phyloP scores from a whole-genome alignment of 2,797 vertebrate species.

The Telmatherina bonti region DNA sequence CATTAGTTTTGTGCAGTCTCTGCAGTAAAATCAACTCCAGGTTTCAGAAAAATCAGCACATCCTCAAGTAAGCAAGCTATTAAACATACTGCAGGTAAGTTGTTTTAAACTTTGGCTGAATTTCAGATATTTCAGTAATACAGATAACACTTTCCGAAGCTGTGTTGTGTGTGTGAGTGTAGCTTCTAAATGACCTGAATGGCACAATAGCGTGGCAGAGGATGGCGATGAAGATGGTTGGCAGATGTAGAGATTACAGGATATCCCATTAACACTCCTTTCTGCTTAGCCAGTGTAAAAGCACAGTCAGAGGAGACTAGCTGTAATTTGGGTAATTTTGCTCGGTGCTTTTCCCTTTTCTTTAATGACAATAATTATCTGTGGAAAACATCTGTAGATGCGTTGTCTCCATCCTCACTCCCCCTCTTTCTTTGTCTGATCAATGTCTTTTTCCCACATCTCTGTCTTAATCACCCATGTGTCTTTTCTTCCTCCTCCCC shows the following conservation, averaged over 20 bases:
- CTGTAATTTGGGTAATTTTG: constrained; percentile 72
- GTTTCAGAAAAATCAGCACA: neutral
- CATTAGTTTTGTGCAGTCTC: neutral
- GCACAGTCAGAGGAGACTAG: constrained; percentile 42
- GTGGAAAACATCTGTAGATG: constrained; percentile 69
- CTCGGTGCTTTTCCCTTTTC: constrained; percentile 40
- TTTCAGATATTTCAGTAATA: neutral
- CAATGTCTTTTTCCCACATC: constrained; percentile 36
- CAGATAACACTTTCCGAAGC: constrained; percentile 8
- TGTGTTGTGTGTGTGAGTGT: constrained; percentile 10
- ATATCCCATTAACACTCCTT: constrained; percentile 38
- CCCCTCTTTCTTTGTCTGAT: constrained; percentile 46
- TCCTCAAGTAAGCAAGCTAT: neutral
- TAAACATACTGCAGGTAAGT: neutral
- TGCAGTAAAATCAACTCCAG: no score
- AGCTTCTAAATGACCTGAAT: constrained; percentile 37
- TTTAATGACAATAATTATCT: constrained; percentile 77
- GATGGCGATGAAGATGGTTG: constrained; percentile 22
- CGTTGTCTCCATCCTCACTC: constrained; percentile 24
- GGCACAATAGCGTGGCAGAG: constrained; percentile 18
- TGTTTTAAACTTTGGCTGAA: neutral
- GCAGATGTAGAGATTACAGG: constrained; percentile 49
- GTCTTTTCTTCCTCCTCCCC: constrained; percentile 12
- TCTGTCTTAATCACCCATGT: constrained; percentile 34
- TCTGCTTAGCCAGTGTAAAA: constrained; percentile 34